Base-by-base conservation (phyloP, 1,140 invertebrate species). In the Centruroides sculpturatus region DNA sequence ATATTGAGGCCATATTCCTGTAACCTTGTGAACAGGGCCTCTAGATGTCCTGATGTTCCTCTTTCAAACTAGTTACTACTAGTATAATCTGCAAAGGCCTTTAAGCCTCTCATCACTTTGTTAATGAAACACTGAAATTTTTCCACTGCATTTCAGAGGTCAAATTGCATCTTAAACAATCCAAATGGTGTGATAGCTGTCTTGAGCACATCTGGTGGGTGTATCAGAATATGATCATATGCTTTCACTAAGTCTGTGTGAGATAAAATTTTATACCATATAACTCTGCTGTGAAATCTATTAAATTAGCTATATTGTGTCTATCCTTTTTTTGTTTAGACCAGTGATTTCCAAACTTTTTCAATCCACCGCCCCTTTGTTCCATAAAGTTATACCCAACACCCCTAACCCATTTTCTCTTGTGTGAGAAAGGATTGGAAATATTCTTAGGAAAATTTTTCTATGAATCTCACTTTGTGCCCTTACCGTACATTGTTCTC, bases 31-130 rank as follows among this genome's bases (percentile, higher is more conserved):
- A 77, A 69, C 1, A 78, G 64, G 35, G 61, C 35, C 9, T 59
- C 47, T 1, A 78, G 55, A 59, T 77, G 70, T 12, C 23, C 0
- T 66, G 53, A 56, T 78, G 77, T n/a, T 70, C 65, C 10, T 69
- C 63, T 59, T 64, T 65, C 23, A 59, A 60, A 4, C 66, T 57
- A 3, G 69, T 71, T 41, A 67, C 75, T 6, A 82, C 68, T 5
- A 80, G 68, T 41, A 81, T 82, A 79, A 62, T 82, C 79, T 0
- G 81, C 57, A 63, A 78, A 81, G 0, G 70, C 66, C 35, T 69
- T 64, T 12, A 69, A 64, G 5, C 35, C 63, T 12, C 51, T n/a
- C 0, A 47, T 47, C 6, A 67, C 56, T 51, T 62, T 35, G 36
- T 67, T 63, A 13, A 67, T 65, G 34, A 56, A 56, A n/a, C 63